Percentiles rank a stretch among this genome's conserved stretches.
These are phyloP conservation scores for Cheilosia urbana DNA, from an alignment of 2,888 invertebrate genomes.

Conservation along the genomic window DNA sequence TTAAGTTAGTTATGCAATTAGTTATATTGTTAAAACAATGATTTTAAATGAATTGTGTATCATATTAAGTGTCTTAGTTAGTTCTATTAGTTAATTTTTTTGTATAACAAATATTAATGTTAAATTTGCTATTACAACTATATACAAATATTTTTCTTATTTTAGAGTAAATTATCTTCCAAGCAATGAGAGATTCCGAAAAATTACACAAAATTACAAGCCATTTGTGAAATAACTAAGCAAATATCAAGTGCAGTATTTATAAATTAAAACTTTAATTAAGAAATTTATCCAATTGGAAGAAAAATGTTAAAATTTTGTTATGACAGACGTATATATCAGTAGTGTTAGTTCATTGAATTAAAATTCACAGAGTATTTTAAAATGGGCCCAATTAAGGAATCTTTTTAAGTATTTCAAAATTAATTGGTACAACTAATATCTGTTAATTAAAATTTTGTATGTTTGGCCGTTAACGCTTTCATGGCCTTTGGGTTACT, in stretches of 20 bases:
- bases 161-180: slow-evolving; percentile 63
- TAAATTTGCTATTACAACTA: slow-evolving; percentile 63
- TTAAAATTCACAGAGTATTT: slow-evolving; percentile 43
- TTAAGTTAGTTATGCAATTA: slow-evolving; percentile 9
- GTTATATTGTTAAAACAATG: slow-evolving; percentile 27
- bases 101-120: slow-evolving; percentile 44
- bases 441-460: background rate
- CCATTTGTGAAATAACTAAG: slow-evolving; percentile 32
- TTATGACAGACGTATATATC: slow-evolving; percentile 57
- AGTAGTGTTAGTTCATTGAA: slow-evolving; percentile 51
- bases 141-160: slow-evolving; percentile 68
- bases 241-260: slow-evolving; percentile 47
- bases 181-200: slow-evolving; percentile 72
- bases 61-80: slow-evolving; percentile 57
- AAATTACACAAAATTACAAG: slow-evolving; percentile 58
- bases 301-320: slow-evolving; percentile 42
- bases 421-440: background rate
- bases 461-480: slow-evolving; percentile 4
- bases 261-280: slow-evolving; percentile 10
- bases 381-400: slow-evolving; percentile 29
- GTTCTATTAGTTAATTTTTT: slow-evolving; percentile 44
- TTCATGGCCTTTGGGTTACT: slow-evolving; percentile 35
- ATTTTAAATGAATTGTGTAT: slow-evolving; percentile 9
- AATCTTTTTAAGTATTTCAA: slow-evolving; percentile 4
- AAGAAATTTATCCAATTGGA: slow-evolving; percentile 24